phyloP scores from a whole-genome alignment of 1,140 invertebrate species.

The Idris sp. region DNA sequence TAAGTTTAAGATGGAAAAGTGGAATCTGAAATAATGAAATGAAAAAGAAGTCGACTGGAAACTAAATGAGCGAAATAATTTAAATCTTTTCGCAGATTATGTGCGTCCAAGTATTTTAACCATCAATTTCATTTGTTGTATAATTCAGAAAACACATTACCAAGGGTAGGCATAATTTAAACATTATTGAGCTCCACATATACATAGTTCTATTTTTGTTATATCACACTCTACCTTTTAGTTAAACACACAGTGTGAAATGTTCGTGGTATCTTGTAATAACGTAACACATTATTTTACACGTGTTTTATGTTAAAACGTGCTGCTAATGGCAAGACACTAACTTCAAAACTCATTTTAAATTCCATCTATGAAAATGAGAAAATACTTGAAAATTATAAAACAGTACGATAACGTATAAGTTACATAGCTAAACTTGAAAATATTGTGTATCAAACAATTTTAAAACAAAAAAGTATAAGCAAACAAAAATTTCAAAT shows the following conservation, averaged over 20 bases:
- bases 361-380: no score
- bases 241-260: slow-evolving; percentile 2
- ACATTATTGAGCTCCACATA: no score
- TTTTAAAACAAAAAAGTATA: no score
- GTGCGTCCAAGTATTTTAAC: not conserved
- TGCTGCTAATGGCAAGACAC: not conserved
- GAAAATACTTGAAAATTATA: no score
- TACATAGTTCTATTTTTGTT: slow-evolving; percentile 4
- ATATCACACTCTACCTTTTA: slow-evolving; percentile 6
- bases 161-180: not conserved
- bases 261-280: slow-evolving; percentile 6
- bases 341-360: no score
- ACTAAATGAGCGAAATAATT: not conserved
- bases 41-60: slow-evolving; percentile 1
- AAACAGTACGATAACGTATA: no score
- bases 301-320: slow-evolving; percentile 7
- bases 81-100: no score
- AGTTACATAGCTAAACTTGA: no score
- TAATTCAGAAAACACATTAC: not conserved
- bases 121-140: not conserved
- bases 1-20: slow-evolving; percentile 1
- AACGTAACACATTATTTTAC: no score
- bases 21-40: slow-evolving; percentile 25
- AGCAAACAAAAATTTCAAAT: no score
- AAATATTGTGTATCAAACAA: no score